Evolutionary conservation across 2,888 invertebrate species (phyloP), one percentile per base, ranked within the genome.

Genomic region (Dryobotodes eremita): DNA sequence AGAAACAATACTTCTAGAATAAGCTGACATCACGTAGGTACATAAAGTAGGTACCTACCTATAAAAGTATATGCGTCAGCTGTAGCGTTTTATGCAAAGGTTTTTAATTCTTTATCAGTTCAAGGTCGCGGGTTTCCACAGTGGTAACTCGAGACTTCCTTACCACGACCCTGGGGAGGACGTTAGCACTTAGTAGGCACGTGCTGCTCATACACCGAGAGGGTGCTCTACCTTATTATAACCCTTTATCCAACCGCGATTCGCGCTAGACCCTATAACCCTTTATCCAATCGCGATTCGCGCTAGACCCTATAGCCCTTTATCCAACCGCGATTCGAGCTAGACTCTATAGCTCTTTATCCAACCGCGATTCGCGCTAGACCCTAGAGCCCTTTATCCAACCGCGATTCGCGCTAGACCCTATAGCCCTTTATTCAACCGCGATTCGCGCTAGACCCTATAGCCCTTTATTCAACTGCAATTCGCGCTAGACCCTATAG

Each of bases 1-100:
- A 68, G 71, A 83, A 68, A 78, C 69, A 79, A 74, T 75, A 23
- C 78, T 80, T 88, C 89, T 85, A 89, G 86, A 89, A 89, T 80
- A 77, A 80, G 68, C 71, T 11, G 42, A 42, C 17, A 82, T 73
- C 79, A 89, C 79, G 79, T 62, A 11, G 59, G 26, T 82, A 81
- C 31, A 20, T 36, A 42, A 3, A 65, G 31, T 46, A 48, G 31
- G 36, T 57, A 55, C 11, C 7, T 72, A 62, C 36, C 50, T 17
- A 70, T n/a, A 11, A 7, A 55, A 48, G 26, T 62, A 23, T 15
- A 11, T 74, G 55, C 46, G 72, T 70, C 65, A 68, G 11, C n/a
- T 59, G n/a, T 68, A 46, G 75, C 57, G 48, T 57, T 55, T 48
- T 36, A 70, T 55, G 7, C 7, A n/a, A 55, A 36, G 6, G 11